Percentiles rank a stretch among this genome's conserved stretches.
These are phyloP conservation scores for Ooceraea biroi DNA, from an alignment of 1,140 invertebrate genomes.

Conservation along the genomic window DNA sequence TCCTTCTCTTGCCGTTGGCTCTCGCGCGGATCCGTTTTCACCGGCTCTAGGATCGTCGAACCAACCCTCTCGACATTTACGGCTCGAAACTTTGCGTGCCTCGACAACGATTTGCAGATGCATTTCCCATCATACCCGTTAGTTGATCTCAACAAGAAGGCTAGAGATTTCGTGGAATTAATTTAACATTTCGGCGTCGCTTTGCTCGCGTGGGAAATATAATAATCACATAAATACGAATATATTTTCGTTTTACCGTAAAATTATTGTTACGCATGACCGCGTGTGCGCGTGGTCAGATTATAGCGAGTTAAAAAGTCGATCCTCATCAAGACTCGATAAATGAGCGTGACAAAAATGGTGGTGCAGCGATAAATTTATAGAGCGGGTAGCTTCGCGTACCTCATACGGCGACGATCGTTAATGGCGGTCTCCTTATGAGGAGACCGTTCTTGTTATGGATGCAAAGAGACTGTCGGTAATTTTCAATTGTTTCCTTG, in stretches of 20 bases:
- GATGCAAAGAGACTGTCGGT: conserved; percentile 72
- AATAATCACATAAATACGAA: too few relatives aligned
- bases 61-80: not conserved
- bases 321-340: conserved; percentile 78
- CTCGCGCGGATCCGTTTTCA: conserved; percentile 32
- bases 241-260: conserved; percentile 43
- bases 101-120: not conserved
- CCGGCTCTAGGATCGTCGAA: conserved; percentile 35
- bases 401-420: conserved; percentile 77
- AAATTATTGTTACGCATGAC: conserved; percentile 44
- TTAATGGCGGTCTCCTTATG: conserved; percentile 77
- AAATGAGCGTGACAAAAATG: conserved; percentile 82
- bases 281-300: conserved; percentile 8
- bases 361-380: conserved; percentile 79
- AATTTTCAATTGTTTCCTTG: conserved; percentile 77
- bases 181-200: conserved; percentile 52
- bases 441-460: conserved; percentile 74
- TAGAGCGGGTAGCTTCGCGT: conserved; percentile 77
- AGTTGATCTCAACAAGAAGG: conserved; percentile 19
- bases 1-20: conserved; percentile 55
- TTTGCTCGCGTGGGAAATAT: not conserved
- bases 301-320: conserved; percentile 73
- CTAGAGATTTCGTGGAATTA: conserved; percentile 31
- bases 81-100: not conserved
- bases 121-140: conserved; percentile 3